These are phyloP conservation scores for Drosophila putrida DNA, from an alignment of 2,888 invertebrate species.

Conservation along the genomic window DNA sequence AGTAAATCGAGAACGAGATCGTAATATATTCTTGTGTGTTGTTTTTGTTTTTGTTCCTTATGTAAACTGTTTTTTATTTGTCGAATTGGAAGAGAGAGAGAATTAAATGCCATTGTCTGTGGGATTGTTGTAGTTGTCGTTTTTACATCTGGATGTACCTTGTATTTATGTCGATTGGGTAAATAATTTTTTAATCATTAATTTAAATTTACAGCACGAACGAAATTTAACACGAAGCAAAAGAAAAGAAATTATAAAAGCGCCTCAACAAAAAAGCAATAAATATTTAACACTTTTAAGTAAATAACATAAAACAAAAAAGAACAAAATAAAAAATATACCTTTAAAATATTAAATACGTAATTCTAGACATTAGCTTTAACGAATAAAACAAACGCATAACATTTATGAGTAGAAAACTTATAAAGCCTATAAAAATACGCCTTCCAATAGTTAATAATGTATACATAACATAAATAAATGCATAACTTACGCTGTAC, in stretches of 20 bases:
- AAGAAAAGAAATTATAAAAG: conserved; percentile 34
- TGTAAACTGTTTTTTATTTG: conserved; percentile 4
- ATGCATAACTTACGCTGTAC: conserved; percentile 52
- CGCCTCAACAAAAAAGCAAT: conserved; percentile 59
- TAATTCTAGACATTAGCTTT: conserved; percentile 73
- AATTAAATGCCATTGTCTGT: conserved; percentile 19
- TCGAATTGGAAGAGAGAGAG: conserved; percentile 3
- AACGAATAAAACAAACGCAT: conserved; percentile 52
- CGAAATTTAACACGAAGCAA: conserved; percentile 20
- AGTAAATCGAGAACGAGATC: conserved; percentile 2
- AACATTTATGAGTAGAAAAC: conserved; percentile 55
- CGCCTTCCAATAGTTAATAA: conserved; percentile 77
- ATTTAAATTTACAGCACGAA: conserved; percentile 51
- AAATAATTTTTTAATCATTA: conserved; percentile 22
- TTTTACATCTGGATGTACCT: conserved; percentile 34
- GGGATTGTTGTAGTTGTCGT: conserved; percentile 39
- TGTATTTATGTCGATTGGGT: conserved; percentile 11
- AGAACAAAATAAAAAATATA: conserved; percentile 19
- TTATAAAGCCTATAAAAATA: conserved; percentile 72
- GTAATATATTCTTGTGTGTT: conserved; percentile 18
- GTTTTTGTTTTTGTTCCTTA: conserved; percentile 9
- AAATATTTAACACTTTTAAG: conserved; percentile 30
- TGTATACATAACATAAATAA: conserved; percentile 49
- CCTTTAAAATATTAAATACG: conserved; percentile 14
- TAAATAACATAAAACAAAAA: conserved; percentile 11